Evolutionary conservation across 2,888 invertebrate genomes (phyloP).

Genomic region (Sicus ferrugineus): DNA sequence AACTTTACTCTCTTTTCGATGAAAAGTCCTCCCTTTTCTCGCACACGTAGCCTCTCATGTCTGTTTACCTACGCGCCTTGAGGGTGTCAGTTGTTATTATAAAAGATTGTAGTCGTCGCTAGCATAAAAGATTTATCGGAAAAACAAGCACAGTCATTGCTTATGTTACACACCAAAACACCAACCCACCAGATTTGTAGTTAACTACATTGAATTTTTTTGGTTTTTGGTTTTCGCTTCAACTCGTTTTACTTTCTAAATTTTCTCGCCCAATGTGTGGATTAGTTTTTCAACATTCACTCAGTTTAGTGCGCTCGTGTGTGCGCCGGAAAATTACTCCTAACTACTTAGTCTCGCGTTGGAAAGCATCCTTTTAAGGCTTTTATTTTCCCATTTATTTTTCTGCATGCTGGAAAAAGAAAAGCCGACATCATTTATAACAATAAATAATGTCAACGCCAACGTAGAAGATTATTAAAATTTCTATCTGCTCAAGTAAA

Average conservation of each 20-base stretch:
- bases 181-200: slow-evolving; percentile 23
- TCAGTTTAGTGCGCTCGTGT: background rate
- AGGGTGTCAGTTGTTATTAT: slow-evolving; percentile 23
- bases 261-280: slow-evolving; percentile 28
- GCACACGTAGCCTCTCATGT: background rate
- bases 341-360: background rate
- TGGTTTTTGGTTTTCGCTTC: slow-evolving; percentile 31
- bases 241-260: slow-evolving; percentile 34
- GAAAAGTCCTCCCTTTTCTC: slow-evolving; percentile 16
- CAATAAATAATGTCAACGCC: slow-evolving; percentile 35
- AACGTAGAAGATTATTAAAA: slow-evolving; percentile 28
- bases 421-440: slow-evolving; percentile 28
- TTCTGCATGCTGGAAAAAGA: background rate
- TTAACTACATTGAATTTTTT: background rate
- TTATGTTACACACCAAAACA: background rate
- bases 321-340: slow-evolving; percentile 14
- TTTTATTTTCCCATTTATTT: slow-evolving; percentile 5
- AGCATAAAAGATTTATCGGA: slow-evolving; percentile 3
- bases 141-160: slow-evolving; percentile 28
- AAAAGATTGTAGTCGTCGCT: background rate
- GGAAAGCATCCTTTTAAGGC: slow-evolving; percentile 30
- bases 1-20: background rate
- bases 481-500: slow-evolving; percentile 25
- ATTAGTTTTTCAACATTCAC: slow-evolving; percentile 31
- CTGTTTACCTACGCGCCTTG: slow-evolving; percentile 16